Base-by-base conservation (phyloP, 2,888 invertebrate species). In the Tachina grossa region DNA sequence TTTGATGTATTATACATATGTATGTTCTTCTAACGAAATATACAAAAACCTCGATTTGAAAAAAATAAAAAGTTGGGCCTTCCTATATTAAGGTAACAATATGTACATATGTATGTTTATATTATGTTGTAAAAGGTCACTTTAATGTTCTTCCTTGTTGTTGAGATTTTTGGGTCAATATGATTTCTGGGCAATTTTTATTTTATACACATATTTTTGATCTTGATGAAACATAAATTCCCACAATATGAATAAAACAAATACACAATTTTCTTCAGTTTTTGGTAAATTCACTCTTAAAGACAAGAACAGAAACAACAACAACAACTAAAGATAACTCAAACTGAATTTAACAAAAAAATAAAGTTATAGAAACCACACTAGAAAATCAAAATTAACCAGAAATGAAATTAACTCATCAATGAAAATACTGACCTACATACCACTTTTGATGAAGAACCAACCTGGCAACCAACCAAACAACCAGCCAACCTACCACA, bases 391-490 rank as follows among this genome's bases (percentile, higher is more conserved):
- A 51, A 74, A 61, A 61, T 41, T 51, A 57, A 51, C 61, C 39
- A 79, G 69, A 84, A 82, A 82, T 78, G 78, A 85, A 85, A 82
- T 85, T 85, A 78, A 82, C 68, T 78, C 78, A 82, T 41, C 72
- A 74, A 77, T 9, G 16, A 61, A 59, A 84, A 61, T 53, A 77
- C 77, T 66, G 81, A 85, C 81, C 85, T 63, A 85, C 81, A 78
- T 77, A 68, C 16, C 71, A 43, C 39, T 55, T 47, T 45, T 63
- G 69, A 45, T 65, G 72, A 78, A 61, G 51, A 65, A 57, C 47
- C 49, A 63, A 31, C 41, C n/a, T 31, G 31, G 31, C 31, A 31
- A 31, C 31, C 2, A 31, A 31, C 31, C 31, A n/a, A n/a, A n/a
- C n/a, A 31, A 31, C 31, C 31, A 31, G 6, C 31, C 31, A 31